Conservation (phyloP, 2,888 invertebrate genomes). For the Drosophila picticornis region DNA sequence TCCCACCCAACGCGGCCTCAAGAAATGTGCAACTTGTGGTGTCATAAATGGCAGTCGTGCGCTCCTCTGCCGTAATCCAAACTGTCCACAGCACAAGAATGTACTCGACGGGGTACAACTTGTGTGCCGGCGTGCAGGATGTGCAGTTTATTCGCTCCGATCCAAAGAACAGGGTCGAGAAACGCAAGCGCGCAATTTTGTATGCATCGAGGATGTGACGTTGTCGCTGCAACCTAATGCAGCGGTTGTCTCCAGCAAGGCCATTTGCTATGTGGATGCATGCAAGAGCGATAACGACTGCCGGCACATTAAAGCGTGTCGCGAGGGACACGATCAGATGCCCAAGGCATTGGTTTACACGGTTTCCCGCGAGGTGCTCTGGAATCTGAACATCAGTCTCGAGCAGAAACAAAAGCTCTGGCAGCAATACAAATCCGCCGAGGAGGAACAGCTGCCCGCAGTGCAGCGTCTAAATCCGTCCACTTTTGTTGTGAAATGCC, state of each 20-base stretch:
- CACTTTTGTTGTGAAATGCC: slow-evolving; percentile 83
- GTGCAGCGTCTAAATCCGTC: slow-evolving; percentile 82
- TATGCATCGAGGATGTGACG: slow-evolving; percentile 86
- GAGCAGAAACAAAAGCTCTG: slow-evolving; percentile 81
- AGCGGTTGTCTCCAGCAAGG: slow-evolving; percentile 79
- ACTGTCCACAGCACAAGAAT: slow-evolving; percentile 76
- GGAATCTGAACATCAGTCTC: slow-evolving; percentile 79
- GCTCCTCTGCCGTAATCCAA: slow-evolving; percentile 73
- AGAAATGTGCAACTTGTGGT: slow-evolving; percentile 91
- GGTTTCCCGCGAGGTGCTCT: slow-evolving; percentile 79
- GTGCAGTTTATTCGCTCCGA: slow-evolving; percentile 89
- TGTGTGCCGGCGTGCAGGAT: slow-evolving; percentile 87
- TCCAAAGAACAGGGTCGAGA: slow-evolving; percentile 88
- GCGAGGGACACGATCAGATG: slow-evolving; percentile 45
- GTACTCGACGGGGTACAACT: slow-evolving; percentile 85
- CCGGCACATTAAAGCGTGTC: slow-evolving; percentile 82
- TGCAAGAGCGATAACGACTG: slow-evolving; percentile 79
- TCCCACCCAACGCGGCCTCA: slow-evolving; percentile 87
- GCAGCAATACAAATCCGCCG: slow-evolving; percentile 74
- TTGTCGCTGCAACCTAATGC: slow-evolving; percentile 83
- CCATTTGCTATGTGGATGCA: slow-evolving; percentile 77
- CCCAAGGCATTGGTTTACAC: slow-evolving; percentile 71
- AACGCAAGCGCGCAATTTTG: slow-evolving; percentile 90
- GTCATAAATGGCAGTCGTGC: slow-evolving; percentile 91
- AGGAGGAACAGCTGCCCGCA: slow-evolving; percentile 74